Evolutionary conservation across 2,797 vertebrate species (phyloP), one percentile per base, ranked within the genome.

Genomic region (Cynodonichthys magdalenae): DNA sequence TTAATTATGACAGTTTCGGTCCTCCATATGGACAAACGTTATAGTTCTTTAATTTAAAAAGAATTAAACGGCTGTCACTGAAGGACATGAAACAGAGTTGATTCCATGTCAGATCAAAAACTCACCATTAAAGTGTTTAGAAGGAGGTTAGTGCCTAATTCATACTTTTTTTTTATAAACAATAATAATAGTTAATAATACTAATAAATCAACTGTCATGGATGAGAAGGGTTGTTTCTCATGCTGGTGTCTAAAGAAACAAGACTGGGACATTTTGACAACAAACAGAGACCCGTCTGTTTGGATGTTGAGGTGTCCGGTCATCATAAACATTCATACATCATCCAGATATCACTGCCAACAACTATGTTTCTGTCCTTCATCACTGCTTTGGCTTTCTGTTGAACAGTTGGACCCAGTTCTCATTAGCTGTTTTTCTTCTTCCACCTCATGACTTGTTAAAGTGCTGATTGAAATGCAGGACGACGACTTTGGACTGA

Each of bases 401-500:
- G 66, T 77, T 80, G 63, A 78, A 79, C 65, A 80, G 60, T 73
- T 71, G 80, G 59, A 84, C 72, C 70, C 79, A 63, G 69, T 77
- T 83, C 83, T 92, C 84, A 91, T 88, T 83, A 79, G 89, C 72
- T 90, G 69, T 88, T 87, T 90, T 88, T 87, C 87, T 89, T 87
- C 87, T 85, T 89, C 83, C 75, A 64, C 83, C 85, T 89, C 88
- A 89, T 86, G 87, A 86, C 85, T 87, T 86, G 87, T 89, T 91
- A 87, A 93, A 94, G 92, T 93, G 89, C 86, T 92, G 90, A 92
- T 92, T 93, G 91, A 94, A 91, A 91, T 93, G 90, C 90, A 92
- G 89, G 89, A 93, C 0, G 88, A 92, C 91, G 92, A 93, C 88
- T 79, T 89, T 84, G 84, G 88, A 90, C 74, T 82, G 90, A 93